Evolutionary conservation across 35 echinoderm and acorn worm species (phyloP).

Genomic region (Strongylocentrotus purpuratus): DNA sequence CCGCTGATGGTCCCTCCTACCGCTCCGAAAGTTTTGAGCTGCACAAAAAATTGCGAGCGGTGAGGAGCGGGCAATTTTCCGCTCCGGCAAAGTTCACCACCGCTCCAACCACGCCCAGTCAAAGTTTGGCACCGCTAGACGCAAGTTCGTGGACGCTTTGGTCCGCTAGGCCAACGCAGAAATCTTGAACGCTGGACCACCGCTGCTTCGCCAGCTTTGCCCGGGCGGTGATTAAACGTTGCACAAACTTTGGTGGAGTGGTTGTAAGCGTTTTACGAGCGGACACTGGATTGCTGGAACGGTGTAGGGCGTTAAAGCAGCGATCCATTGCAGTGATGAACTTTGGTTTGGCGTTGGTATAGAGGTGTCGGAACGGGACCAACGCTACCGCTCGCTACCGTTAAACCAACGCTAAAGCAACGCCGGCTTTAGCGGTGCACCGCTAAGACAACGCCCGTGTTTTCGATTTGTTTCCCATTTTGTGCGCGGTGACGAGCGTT

Average conservation of each 20-base stretch:
- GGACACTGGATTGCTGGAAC: constrained; percentile 18
- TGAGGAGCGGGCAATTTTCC: constrained; percentile 45
- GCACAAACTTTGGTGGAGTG: constrained; percentile 33
- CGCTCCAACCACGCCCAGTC: constrained; percentile 36
- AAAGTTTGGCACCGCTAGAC: constrained; percentile 41
- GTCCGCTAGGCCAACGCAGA: constrained; percentile 32
- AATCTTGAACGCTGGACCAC: constrained; percentile 34
- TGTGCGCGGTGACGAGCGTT: constrained; percentile 30
- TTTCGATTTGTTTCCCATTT: constrained; percentile 26
- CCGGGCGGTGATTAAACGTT: constrained; percentile 26
- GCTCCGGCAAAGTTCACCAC: constrained; percentile 25
- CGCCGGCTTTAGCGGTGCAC: constrained; percentile 37
- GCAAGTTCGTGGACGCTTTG: constrained; percentile 29
- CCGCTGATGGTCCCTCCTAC: constrained; percentile 42
- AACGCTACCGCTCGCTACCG: constrained; percentile 45
- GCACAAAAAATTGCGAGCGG: constrained; percentile 34
- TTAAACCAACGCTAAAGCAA: constrained; percentile 43
- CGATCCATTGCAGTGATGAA: too few relatives aligned
- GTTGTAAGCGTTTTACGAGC: constrained; percentile 36
- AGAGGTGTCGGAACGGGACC: too few relatives aligned
- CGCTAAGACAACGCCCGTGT: constrained; percentile 44
- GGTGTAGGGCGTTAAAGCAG: not conserved
- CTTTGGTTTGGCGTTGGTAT: too few relatives aligned
- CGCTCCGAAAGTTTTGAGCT: constrained; percentile 37
- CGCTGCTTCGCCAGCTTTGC: constrained; percentile 39